Conservation (phyloP, 2,888 invertebrate genomes). For the Tanypteryx hageni region DNA sequence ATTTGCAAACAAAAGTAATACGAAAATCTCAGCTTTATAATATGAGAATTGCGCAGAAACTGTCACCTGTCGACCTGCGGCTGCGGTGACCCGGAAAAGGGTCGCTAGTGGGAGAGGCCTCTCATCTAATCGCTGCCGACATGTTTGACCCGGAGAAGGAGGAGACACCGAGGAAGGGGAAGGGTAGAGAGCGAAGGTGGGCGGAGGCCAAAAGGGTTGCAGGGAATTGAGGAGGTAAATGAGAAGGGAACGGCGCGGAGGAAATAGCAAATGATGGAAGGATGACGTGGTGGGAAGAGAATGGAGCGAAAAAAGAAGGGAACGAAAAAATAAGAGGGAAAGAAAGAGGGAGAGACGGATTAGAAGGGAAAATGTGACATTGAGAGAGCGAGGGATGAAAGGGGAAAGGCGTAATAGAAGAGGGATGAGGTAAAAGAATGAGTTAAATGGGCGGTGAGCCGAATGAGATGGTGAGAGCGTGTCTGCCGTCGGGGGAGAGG, state of each 20-base stretch:
- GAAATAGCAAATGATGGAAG: not conserved
- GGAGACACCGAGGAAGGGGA: not conserved
- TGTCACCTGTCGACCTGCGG: conserved; percentile 22
- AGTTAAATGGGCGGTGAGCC: not conserved
- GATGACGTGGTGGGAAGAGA: too few species aligned
- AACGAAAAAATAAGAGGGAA: not conserved
- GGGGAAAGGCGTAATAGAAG: not conserved
- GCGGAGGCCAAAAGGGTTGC: not conserved
- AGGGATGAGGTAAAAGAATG: too few species aligned
- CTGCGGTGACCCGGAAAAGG: conserved; percentile 46
- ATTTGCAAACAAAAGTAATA: not conserved
- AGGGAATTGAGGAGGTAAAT: not conserved
- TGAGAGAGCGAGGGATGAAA: not conserved
- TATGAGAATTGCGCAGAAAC: not conserved
- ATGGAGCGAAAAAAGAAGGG: too few species aligned
- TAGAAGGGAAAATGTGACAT: not conserved
- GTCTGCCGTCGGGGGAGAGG: not conserved
- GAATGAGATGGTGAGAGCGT: not conserved
- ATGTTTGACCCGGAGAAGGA: not conserved
- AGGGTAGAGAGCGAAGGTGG: too few species aligned
- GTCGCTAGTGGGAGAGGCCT: not conserved
- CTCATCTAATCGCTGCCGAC: conserved; percentile 30
- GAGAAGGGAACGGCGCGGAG: not conserved
- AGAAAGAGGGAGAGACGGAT: too few species aligned
- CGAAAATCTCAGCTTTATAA: not conserved